Base-by-base conservation (phyloP, 2,888 invertebrate genomes). In the Candidula unifasciata region DNA sequence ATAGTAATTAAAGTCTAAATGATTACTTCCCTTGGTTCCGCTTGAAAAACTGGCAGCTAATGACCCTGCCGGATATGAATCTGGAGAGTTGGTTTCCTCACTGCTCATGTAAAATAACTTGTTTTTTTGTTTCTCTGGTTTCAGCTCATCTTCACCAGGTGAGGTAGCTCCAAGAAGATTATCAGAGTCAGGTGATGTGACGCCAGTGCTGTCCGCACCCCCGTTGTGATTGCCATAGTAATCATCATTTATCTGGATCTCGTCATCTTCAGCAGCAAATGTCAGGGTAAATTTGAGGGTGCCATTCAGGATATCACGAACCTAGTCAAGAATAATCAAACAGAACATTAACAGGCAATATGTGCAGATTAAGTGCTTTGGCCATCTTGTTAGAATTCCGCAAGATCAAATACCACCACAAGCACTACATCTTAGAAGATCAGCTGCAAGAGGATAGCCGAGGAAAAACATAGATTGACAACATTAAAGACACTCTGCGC, bases 281-380 rank as follows among this genome's bases (percentile, higher is more conserved):
- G 87, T 92, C 57, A 88, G 90, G 3, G 92, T 89, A 84, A 91
- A 92, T 82, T 90, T 90, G 18, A 93, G 86, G 0, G 92, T 92
- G 54, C 93, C 93, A 83, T 92, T 93, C 52, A 93, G 86, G 5
- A 93, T 91, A 88, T 93, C 93, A 80, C 93, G 85, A 8, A 93
- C 93, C 93, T 93, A 87, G 3, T 86, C 85, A 71, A 68, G 66
- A 54, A 35, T 80, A 35, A 64, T 13, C 54, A n/a, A 79, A 18
- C 60, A 35, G 69, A 21, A 68, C 16, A 13, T 27, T n/a, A 68
- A 10, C 30, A 24, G 21, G n/a, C n/a, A 54, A 54, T 16, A 54
- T 54, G 18, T 54, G 57, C 57, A 10, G 13, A 54, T 16, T 54
- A 10, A 16, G 18, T 16, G n/a, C n/a, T n/a, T n/a, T n/a, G n/a